A percentile compares a stretch with the other conserved stretches of the same genome.
Conservation (phyloP, 2,888 invertebrate species). For the Pterobdella sp. region DNA sequence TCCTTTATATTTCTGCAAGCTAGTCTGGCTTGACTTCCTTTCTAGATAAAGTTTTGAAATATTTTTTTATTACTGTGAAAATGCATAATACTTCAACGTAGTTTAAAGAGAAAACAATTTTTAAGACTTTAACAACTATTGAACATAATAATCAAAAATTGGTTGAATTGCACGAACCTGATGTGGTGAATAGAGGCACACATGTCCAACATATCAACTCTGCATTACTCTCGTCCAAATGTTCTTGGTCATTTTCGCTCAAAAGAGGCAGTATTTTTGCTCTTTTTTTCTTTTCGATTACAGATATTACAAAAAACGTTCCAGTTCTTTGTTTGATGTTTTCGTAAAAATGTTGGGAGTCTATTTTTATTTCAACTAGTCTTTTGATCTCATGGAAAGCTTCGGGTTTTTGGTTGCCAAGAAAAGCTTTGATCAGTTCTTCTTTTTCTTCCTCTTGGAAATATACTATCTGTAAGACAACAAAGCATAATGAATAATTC, state of each 20-base stretch:
- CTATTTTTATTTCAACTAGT: background rate
- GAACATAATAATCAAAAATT: too few species aligned
- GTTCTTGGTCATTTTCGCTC: background rate
- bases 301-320: background rate
- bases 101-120: too few species aligned
- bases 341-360: slow-evolving; percentile 9
- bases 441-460: background rate
- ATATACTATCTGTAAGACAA: background rate
- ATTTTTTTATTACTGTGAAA: too few species aligned
- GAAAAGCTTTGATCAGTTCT: background rate
- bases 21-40: background rate
- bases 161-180: too few species aligned
- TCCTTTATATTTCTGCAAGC: background rate
- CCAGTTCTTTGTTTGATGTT: background rate
- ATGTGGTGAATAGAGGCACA: background rate
- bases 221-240: background rate
- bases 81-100: too few species aligned
- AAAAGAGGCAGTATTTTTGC: background rate
- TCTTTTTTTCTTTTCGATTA: background rate
- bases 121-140: too few species aligned
- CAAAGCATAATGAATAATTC: too few species aligned
- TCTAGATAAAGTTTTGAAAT: too few species aligned
- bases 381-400: background rate
- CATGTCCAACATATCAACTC: background rate
- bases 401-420: background rate